phyloP scores from a whole-genome alignment of 2,113 vertebrate species.

The Ranitomeya imitator region DNA sequence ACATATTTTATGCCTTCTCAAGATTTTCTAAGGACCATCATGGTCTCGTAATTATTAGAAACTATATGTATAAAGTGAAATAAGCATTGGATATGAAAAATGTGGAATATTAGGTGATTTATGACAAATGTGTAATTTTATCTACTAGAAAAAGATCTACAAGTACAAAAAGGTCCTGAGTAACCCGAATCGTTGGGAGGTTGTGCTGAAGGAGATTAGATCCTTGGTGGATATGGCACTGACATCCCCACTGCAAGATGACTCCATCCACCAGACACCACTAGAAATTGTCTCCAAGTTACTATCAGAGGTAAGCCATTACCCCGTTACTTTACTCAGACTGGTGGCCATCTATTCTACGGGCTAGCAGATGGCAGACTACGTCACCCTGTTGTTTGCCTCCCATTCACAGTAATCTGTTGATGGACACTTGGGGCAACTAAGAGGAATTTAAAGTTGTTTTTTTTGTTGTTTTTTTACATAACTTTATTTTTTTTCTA shows the following conservation, averaged over 20 bases:
- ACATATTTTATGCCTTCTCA: not conserved
- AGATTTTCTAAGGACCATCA: not conserved
- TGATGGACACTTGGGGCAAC: not conserved
- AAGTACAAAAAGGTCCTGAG: constrained; percentile 97
- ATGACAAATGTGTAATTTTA: not conserved
- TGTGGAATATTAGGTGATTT: not conserved
- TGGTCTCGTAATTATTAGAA: not conserved
- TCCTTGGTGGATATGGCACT: constrained; percentile 97
- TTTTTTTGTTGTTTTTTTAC: not conserved
- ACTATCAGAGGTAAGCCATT: constrained; percentile 86
- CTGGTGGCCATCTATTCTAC: not conserved
- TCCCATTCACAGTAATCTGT: not conserved
- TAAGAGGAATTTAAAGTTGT: not conserved
- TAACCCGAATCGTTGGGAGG: constrained; percentile 96
- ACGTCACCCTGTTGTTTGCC: not conserved
- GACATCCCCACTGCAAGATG: constrained; percentile 92
- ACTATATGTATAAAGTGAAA: not conserved
- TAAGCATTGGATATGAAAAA: not conserved
- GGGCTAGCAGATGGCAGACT: not conserved
- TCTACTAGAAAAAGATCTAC: constrained; percentile 95
- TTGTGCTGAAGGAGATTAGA: constrained; percentile 96
- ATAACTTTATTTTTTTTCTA: no score
- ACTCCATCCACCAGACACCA: constrained; percentile 96
- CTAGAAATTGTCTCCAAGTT: constrained; percentile 98
- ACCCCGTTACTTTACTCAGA: not conserved